Percentiles rank a stretch among this genome's conserved stretches.
Conservation (phyloP, 2,113 vertebrate genomes). For the Pluvianellus socialis region DNA sequence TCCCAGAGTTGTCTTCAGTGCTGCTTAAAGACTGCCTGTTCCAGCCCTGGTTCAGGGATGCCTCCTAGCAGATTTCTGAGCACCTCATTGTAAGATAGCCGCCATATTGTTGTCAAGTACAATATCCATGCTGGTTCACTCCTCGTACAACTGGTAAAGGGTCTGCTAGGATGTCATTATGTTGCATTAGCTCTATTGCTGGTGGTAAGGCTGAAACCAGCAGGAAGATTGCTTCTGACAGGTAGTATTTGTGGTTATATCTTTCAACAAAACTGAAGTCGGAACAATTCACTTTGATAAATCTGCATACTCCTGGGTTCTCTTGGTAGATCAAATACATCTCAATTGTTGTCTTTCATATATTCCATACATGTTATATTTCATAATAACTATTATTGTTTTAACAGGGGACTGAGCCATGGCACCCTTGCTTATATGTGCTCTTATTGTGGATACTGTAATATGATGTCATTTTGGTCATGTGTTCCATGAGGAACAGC, state of each 20-base stretch:
- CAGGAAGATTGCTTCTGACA: background rate
- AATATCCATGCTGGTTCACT: background rate
- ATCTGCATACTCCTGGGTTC: background rate
- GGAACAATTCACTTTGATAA: background rate
- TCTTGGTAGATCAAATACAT: background rate
- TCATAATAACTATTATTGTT: background rate
- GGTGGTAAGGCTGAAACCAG: background rate
- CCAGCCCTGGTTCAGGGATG: background rate
- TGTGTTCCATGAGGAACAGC: no score
- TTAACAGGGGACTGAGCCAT: background rate
- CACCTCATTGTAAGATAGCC: background rate
- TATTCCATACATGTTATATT: background rate
- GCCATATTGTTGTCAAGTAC: background rate
- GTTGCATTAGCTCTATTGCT: background rate
- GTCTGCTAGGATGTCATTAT: background rate
- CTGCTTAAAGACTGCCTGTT: background rate
- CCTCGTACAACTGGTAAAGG: background rate
- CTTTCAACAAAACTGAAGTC: background rate
- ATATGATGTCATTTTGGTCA: background rate
- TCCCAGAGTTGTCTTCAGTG: rapidly evolving
- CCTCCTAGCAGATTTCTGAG: background rate
- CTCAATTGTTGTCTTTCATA: background rate
- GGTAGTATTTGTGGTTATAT: background rate
- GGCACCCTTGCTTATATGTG: background rate
- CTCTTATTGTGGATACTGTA: background rate